phyloP scores from a whole-genome alignment of 2,113 vertebrate genomes.

The Myocastor coypus region DNA sequence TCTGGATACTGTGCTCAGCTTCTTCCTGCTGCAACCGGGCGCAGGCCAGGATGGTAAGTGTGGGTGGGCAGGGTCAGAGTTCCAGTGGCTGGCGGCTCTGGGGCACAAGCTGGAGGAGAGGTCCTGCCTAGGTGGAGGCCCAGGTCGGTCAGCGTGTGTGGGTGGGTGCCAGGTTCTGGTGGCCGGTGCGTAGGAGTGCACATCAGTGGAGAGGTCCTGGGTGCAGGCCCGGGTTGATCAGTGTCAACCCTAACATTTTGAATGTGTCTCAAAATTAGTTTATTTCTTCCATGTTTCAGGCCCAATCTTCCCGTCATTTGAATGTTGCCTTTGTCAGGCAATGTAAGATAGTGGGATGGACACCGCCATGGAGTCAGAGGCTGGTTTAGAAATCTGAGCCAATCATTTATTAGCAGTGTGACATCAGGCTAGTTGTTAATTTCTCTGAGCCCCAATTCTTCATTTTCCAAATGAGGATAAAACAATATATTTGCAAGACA shows the following conservation, averaged over 20 bases:
- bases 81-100: too few relatives aligned
- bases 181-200: too few relatives aligned
- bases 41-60: too few relatives aligned
- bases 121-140: too few relatives aligned
- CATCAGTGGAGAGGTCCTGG: too few relatives aligned
- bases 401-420: not conserved
- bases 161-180: too few relatives aligned
- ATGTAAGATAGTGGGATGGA: not conserved
- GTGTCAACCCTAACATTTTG: not conserved
- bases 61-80: too few relatives aligned
- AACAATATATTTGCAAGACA: not conserved
- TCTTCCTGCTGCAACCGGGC: too few relatives aligned
- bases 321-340: not conserved
- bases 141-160: too few relatives aligned
- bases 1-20: too few relatives aligned
- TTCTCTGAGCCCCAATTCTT: not conserved
- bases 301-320: rapidly evolving
- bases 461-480: not conserved
- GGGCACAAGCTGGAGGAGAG: too few relatives aligned
- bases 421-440: not conserved
- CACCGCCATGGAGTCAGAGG: not conserved
- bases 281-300: not conserved
- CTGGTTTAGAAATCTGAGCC: not conserved
- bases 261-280: not conserved
- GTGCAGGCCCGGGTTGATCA: too few relatives aligned